Evolutionary conservation across 2,888 invertebrate species (phyloP).

Genomic region (Ochropacha duplaris): DNA sequence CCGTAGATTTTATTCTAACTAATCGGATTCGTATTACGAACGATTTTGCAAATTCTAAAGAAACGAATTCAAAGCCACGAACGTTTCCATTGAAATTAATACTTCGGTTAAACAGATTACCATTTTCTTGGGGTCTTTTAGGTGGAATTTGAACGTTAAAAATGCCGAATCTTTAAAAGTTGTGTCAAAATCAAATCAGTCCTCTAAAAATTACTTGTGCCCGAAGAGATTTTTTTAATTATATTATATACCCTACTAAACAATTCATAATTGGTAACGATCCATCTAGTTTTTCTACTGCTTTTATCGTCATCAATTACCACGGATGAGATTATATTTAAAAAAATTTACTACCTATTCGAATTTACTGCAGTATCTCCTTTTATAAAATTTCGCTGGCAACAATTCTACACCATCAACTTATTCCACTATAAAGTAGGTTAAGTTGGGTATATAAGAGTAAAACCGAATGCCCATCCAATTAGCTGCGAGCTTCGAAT

Average conservation of each 20-base stretch:
- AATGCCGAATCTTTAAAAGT: background rate
- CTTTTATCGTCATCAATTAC: too few relatives aligned
- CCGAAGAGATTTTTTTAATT: too few relatives aligned
- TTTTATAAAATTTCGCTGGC: too few relatives aligned
- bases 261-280: too few relatives aligned
- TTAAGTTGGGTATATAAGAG: constrained; percentile 13
- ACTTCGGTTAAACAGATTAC: constrained; percentile 52
- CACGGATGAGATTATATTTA: too few relatives aligned
- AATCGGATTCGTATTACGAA: constrained; percentile 57
- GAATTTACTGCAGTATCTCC: too few relatives aligned
- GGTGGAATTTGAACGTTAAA: constrained; percentile 5
- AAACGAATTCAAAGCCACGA: constrained; percentile 43
- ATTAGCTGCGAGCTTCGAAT: constrained; percentile 38
- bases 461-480: constrained; percentile 38
- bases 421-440: constrained; percentile 31
- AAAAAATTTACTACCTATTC: too few relatives aligned
- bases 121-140: constrained; percentile 31
- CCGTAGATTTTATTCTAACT: constrained; percentile 55
- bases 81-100: constrained; percentile 53
- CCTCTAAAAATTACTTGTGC: too few relatives aligned
- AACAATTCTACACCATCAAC: constrained; percentile 17
- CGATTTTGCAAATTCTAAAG: constrained; percentile 55
- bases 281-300: too few relatives aligned
- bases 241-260: too few relatives aligned
- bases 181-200: background rate